Evolutionary conservation across 2,888 invertebrate species (phyloP).

Genomic region (Sesia bembeciformis): DNA sequence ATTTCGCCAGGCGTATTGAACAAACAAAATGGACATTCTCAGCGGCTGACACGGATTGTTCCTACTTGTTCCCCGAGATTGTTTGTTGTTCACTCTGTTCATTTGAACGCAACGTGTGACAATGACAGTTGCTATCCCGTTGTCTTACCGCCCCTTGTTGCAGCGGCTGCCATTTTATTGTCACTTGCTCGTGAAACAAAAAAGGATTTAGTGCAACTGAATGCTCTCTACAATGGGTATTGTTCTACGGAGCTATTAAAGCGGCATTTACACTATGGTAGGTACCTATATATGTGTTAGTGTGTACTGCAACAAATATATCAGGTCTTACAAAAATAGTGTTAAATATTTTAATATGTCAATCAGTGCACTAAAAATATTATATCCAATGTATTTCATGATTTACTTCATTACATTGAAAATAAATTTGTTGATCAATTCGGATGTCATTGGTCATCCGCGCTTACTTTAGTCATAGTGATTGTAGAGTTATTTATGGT

Average conservation of each 20-base stretch:
- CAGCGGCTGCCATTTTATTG: neutral
- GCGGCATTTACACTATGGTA: neutral
- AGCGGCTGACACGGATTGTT: constrained; percentile 29
- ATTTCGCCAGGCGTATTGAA: constrained; percentile 4
- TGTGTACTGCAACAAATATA: no score
- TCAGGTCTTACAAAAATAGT: no score
- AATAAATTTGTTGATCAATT: no score
- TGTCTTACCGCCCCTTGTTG: constrained; percentile 14
- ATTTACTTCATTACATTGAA: no score
- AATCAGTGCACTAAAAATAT: no score
- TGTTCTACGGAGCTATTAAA: neutral
- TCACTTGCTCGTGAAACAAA: neutral
- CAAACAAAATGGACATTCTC: constrained; percentile 15
- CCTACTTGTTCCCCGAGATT: constrained; percentile 8
- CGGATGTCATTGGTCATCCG: no score
- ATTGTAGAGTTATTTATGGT: no score
- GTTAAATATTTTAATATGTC: no score
- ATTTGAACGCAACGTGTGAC: constrained; percentile 25
- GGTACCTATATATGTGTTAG: no score
- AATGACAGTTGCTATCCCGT: constrained; percentile 24
- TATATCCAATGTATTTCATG: no score
- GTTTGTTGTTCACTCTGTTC: constrained; percentile 19
- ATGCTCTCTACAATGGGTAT: neutral
- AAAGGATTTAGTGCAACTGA: neutral
- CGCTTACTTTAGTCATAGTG: no score